phyloP scores from a whole-genome alignment of 2,113 vertebrate genomes.

The Oncorhynchus gorbuscha region DNA sequence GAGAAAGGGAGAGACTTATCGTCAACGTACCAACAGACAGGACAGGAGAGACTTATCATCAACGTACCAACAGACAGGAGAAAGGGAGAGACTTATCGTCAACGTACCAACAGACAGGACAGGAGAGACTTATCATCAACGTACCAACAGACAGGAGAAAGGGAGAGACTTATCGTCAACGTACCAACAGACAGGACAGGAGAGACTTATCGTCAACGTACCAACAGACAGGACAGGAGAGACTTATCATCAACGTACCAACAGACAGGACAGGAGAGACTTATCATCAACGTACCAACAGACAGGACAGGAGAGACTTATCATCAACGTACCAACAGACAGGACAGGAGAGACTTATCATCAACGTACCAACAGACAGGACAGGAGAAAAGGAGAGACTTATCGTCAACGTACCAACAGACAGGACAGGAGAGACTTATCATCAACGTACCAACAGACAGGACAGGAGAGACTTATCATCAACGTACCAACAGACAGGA shows the following conservation, averaged over 20 bases:
- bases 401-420: neutral
- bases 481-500: neutral
- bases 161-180: neutral
- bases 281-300: no score
- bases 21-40: no score
- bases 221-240: neutral
- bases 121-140: no score
- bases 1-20: neutral
- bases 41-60: no score
- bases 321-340: no score
- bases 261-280: neutral
- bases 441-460: no score
- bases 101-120: no score
- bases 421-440: neutral
- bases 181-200: no score
- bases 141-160: slow-evolving; percentile 3
- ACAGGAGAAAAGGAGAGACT: neutral
- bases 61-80: neutral
- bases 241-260: neutral
- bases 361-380: neutral
- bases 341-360: no score
- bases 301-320: no score
- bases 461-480: no score
- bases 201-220: neutral
- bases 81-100: no score